These are phyloP conservation scores for Diadophis punctatus DNA, from an alignment of 2,113 vertebrate species.

Conservation along the genomic window DNA sequence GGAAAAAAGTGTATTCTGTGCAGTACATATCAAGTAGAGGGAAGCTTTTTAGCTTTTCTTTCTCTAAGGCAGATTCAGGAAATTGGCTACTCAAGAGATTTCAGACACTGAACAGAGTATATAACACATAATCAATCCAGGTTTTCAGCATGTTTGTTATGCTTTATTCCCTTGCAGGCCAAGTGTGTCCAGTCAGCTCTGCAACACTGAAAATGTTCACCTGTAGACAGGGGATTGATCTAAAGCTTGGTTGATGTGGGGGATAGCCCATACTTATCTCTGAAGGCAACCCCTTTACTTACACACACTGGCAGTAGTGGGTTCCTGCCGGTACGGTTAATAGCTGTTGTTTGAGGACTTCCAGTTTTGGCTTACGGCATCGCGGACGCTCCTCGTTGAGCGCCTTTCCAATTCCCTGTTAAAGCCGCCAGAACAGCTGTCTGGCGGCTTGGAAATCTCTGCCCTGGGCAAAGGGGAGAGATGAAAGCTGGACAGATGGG, in stretches of 20 bases:
- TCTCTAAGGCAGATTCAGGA: neutral
- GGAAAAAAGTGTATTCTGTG: neutral
- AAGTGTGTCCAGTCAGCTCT: constrained; percentile 28
- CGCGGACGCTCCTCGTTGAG: no score
- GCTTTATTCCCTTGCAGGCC: constrained; percentile 44
- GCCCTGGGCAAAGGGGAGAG: no score
- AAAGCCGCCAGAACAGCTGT: no score
- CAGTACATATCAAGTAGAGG: neutral
- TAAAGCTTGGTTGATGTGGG: neutral
- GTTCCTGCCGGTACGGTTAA: no score
- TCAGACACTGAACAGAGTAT: no score
- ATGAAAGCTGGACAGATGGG: no score
- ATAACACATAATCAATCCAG: neutral
- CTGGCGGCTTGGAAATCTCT: no score
- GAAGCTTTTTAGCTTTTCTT: neutral
- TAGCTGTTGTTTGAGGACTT: no score
- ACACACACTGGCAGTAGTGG: neutral
- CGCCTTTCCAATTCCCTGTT: no score
- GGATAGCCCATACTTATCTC: neutral
- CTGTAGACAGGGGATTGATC: neutral
- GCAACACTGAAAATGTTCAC: constrained; percentile 31
- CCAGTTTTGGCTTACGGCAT: no score
- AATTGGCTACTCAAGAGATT: neutral
- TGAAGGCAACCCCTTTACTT: neutral
- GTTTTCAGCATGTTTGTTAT: neutral